Evolutionary conservation across 2,888 invertebrate species (phyloP), one percentile per base, ranked within the genome.

Genomic region (Phalera bucephala): DNA sequence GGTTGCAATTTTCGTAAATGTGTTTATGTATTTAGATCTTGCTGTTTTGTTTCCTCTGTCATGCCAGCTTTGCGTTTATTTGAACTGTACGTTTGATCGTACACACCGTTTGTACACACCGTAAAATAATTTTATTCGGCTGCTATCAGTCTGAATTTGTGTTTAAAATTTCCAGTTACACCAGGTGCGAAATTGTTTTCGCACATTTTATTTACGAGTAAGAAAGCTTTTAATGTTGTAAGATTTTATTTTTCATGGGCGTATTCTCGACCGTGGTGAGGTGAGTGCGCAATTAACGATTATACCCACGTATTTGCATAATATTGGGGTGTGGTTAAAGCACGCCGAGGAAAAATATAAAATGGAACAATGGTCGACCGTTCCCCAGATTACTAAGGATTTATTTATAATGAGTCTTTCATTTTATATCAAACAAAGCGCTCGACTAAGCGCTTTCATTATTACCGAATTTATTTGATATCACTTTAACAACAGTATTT

Each of bases 221-320:
- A 52, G 43, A 40, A 64, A 70, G 65, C 49, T 71, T 66, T 63
- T 54, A 60, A 53, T 61, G 57, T 64, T 61, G 54, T 36, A 52
- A 50, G 52, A 64, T 63, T 67, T 72, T 64, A 62, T 68, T 73
- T 68, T 63, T 56, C 40, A 53, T 44, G 41, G 52, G 37, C 51
- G 45, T 56, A 37, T 61, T 56, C 44, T 45, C 58, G 52, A 52
- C 45, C 40, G 51, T 52, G 48, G 64, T 52, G n/a, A n/a, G 59
- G 62, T 55, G 52, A 47, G 64, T 60, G 63, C 49, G 65, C 73
- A 78, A 79, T 80, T 78, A 76, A 77, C 78, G 66, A 68, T 76
- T 72, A 80, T 71, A 66, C 66, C 70, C 9, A 28, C 9, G 64
- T 70, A 75, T 80, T 80, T 78, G 72, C 78, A 78, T 80, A 77